Percentiles rank a stretch among this genome's conserved stretches.
These are phyloP conservation scores for Hesperia comma DNA, from an alignment of 2,888 invertebrate genomes.

Conservation along the genomic window DNA sequence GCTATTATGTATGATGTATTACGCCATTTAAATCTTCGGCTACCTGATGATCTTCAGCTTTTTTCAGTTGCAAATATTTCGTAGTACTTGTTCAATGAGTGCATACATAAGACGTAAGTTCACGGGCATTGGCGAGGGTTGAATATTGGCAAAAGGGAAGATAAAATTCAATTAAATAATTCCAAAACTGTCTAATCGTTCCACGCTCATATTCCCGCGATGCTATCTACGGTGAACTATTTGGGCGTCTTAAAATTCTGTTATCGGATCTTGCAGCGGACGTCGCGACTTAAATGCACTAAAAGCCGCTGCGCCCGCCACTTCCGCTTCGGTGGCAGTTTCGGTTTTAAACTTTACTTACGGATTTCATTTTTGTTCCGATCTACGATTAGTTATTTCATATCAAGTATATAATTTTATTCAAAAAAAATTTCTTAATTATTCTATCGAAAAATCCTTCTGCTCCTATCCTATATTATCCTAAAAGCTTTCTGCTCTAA, in stretches of 20 bases:
- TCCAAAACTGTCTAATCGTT: too few species aligned
- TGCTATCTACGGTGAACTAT: conserved; percentile 22
- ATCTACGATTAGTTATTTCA: neutral
- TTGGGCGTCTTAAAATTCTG: conserved; percentile 17
- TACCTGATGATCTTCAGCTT: neutral
- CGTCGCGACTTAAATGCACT: conserved; percentile 24
- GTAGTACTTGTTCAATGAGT: too few species aligned
- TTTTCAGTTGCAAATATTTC: too few species aligned
- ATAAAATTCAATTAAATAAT: neutral
- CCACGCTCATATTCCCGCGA: neutral
- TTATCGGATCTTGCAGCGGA: conserved; percentile 30
- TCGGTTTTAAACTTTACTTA: neutral
- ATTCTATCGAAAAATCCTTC: too few species aligned
- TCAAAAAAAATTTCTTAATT: too few species aligned
- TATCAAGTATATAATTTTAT: too few species aligned
- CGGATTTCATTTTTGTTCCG: neutral
- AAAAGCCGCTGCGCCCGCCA: conserved; percentile 3
- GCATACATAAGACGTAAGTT: too few species aligned
- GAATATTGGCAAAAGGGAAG: too few species aligned
- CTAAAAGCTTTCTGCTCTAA: too few species aligned
- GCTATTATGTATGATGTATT: neutral
- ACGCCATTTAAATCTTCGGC: neutral
- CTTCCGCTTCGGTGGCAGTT: conserved; percentile 1
- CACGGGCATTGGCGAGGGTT: too few species aligned
- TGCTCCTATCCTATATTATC: too few species aligned